Percentiles rank a stretch among this genome's conserved stretches.
Conservation (phyloP, 64 coral and sea anemone species). For the Stylophora pistillata region DNA sequence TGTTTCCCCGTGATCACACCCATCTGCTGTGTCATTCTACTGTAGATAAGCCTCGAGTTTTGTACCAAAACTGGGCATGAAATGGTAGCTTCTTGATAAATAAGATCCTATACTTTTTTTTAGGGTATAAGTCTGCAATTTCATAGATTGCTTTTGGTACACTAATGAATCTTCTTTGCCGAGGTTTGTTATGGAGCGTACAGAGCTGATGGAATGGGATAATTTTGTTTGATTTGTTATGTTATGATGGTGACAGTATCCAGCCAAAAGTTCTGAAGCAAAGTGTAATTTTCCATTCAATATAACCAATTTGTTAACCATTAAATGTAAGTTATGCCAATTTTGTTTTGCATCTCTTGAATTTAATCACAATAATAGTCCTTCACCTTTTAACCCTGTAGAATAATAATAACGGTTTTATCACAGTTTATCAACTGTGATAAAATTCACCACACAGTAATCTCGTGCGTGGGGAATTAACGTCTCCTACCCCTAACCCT, state of each 20-base stretch:
- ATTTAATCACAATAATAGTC: neutral
- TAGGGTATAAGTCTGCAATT: neutral
- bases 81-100: neutral
- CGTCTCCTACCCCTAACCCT: too few relatives aligned
- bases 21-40: neutral
- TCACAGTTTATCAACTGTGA: too few relatives aligned
- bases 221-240: constrained; percentile 11
- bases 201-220: neutral
- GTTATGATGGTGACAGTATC: neutral
- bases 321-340: constrained; percentile 18
- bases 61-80: neutral
- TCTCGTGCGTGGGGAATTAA: too few relatives aligned
- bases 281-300: constrained; percentile 5
- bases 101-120: neutral
- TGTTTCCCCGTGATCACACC: neutral
- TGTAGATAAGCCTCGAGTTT: neutral
- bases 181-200: neutral
- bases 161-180: neutral
- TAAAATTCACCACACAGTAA: too few relatives aligned
- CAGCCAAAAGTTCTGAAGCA: neutral
- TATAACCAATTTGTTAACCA: constrained; percentile 35
- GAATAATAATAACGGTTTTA: too few relatives aligned
- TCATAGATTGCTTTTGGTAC: neutral
- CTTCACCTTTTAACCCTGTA: neutral
- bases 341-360: neutral